Evolutionary conservation across 2,113 vertebrate genomes (phyloP), one percentile per base, ranked within the genome.

Genomic region (Xenopus laevis): DNA sequence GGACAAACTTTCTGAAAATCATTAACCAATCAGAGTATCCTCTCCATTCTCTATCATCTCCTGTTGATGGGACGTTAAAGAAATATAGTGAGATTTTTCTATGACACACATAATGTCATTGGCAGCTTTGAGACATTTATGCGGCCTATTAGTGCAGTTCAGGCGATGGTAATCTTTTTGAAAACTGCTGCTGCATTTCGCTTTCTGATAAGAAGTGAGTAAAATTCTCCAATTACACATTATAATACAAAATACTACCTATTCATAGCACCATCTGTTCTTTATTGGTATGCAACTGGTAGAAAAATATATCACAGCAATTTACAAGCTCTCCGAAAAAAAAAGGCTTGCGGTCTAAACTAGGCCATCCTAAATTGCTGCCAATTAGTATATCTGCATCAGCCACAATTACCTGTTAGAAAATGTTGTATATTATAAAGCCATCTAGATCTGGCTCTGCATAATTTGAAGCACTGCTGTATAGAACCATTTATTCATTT

Each of bases 1-100:
- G 89, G 91, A 89, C 88, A 87, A 91, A 90, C 88, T 86, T 84
- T 79, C 86, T 78, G 65, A 87, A 89, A 62, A 83, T 84, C 87
- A 78, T 85, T 86, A 89, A 79, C 81, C 79, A 81, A 80, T 77
- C 70, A 87, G 84, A 82, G 80, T 84, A 89, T 70, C 77, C 80
- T 84, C 79, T 50, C 82, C 82, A 79, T 74, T 79, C 80, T 77
- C 83, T 78, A 70, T 88, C 88, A 89, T 89, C 87, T 86, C 83
- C 85, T 87, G 84, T 86, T 89, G 89, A 88, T 89, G 86, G 83
- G 76, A 79, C 63, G 83, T 85, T 89, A 89, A 88, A 83, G 83
- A 87, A 90, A 91, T 88, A 87, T 83, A 86, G 79, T 86, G 87
- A 88, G 89, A 86, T 83, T 78, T 79, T 79, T 79, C 85, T 81